Percentiles rank a stretch among this genome's conserved stretches.
These are phyloP conservation scores for Natator depressus DNA, from an alignment of 2,113 vertebrate genomes.

Conservation along the genomic window DNA sequence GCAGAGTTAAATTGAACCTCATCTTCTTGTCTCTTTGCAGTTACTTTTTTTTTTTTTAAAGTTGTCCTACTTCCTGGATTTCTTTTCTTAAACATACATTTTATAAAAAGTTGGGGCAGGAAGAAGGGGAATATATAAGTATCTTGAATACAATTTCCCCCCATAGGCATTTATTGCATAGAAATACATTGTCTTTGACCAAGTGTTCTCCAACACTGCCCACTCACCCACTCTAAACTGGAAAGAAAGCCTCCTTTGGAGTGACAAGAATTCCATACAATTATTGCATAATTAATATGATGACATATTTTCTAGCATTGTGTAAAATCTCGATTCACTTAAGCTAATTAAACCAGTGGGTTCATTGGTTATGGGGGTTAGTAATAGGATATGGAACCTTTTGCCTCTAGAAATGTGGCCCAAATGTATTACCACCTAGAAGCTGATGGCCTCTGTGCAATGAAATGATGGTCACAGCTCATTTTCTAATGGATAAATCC, in stretches of 20 bases:
- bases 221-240: not conserved
- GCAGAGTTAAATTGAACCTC: not conserved
- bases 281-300: not conserved
- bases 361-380: not conserved
- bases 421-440: not conserved
- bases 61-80: not conserved
- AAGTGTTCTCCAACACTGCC: not conserved
- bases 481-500: conserved; percentile 67
- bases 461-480: not conserved
- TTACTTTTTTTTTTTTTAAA: not conserved
- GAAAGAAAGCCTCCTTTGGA: not conserved
- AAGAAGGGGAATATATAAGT: not conserved
- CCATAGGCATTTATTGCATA: conserved; percentile 14
- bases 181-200: not conserved
- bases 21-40: conserved; percentile 15
- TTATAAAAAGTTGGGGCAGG: not conserved
- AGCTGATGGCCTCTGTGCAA: not conserved
- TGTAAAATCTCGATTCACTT: not conserved
- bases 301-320: not conserved
- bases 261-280: conserved; percentile 19
- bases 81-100: not conserved
- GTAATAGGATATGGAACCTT: not conserved
- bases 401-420: not conserved
- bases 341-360: not conserved
- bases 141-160: not conserved